These are phyloP conservation scores for Anoplolepis gracilipes DNA, from an alignment of 1,140 invertebrate species.

Conservation along the genomic window DNA sequence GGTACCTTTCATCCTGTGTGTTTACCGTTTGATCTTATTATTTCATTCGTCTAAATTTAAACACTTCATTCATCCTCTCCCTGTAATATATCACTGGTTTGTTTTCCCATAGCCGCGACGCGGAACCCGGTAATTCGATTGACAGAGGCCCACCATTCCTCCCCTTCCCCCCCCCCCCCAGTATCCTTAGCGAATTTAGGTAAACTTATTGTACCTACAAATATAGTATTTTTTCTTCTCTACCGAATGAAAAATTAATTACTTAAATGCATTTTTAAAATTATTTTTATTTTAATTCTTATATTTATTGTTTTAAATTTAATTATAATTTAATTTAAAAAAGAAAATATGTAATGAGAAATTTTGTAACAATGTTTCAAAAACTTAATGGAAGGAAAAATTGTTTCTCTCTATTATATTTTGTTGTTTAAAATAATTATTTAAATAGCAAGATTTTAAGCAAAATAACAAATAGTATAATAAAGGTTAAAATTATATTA, in stretches of 20 bases:
- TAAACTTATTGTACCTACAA: background rate
- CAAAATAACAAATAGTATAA: background rate
- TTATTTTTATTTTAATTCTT: too few species aligned
- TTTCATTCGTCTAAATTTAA: constrained; percentile 85
- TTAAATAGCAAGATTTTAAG: background rate
- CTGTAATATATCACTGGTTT: constrained; percentile 52
- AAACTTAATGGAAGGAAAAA: background rate
- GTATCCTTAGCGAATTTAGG: background rate
- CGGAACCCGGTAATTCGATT: constrained; percentile 63
- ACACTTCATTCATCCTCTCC: constrained; percentile 76
- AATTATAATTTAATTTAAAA: background rate
- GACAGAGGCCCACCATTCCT: background rate
- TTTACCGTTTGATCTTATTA: constrained; percentile 85
- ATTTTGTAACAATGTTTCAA: too few species aligned
- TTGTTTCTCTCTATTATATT: too few species aligned
- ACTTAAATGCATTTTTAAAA: too few species aligned
- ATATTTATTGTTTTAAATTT: too few species aligned
- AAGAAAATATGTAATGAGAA: background rate
- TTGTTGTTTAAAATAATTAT: background rate
- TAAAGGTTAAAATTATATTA: background rate
- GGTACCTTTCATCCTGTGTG: constrained; percentile 76
- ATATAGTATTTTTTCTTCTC: too few species aligned
- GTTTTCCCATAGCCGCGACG: constrained; percentile 64
- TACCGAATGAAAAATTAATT: background rate
- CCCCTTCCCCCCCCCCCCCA: too few species aligned